Percentiles rank a stretch among this genome's conserved stretches.
Conservation (phyloP, 2,888 invertebrate genomes). For the Cryptus armator region DNA sequence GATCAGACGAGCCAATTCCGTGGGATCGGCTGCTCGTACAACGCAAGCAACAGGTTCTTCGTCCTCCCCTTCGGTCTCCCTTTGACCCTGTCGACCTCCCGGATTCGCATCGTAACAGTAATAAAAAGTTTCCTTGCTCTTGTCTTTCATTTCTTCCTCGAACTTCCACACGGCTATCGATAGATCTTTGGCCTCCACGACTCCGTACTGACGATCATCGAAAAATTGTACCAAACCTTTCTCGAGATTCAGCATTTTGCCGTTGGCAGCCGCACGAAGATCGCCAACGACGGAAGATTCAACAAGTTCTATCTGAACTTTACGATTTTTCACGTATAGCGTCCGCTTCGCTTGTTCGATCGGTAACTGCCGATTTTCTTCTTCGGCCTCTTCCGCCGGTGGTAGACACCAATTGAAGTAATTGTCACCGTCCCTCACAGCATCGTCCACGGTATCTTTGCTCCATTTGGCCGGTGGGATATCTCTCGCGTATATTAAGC, state of each 20-base stretch:
- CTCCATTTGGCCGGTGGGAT: constrained; percentile 80
- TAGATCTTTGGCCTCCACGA: constrained; percentile 82
- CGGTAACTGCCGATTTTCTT: constrained; percentile 77
- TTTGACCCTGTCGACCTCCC: constrained; percentile 70
- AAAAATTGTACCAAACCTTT: constrained; percentile 83
- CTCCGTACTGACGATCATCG: constrained; percentile 79
- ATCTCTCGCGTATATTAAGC: constrained; percentile 81
- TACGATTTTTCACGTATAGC: constrained; percentile 82
- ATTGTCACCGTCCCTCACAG: constrained; percentile 83
- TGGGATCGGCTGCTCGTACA: constrained; percentile 79
- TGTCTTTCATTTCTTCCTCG: constrained; percentile 76
- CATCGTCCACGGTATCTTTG: constrained; percentile 83
- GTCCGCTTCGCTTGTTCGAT: constrained; percentile 82
- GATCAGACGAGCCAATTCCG: constrained; percentile 82
- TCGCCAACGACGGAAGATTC: constrained; percentile 82
- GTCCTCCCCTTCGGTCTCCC: constrained; percentile 63
- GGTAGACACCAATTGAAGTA: constrained; percentile 83
- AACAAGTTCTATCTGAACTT: constrained; percentile 80
- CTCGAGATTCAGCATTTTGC: constrained; percentile 79
- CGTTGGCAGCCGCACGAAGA: constrained; percentile 75
- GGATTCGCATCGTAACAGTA: constrained; percentile 86
- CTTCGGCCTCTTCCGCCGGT: constrained; percentile 70
- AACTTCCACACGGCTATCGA: constrained; percentile 85
- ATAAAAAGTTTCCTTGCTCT: constrained; percentile 76
- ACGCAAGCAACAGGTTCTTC: constrained; percentile 81